These are phyloP conservation scores for Scomber japonicus DNA, from an alignment of 2,113 vertebrate genomes.

Conservation along the genomic window DNA sequence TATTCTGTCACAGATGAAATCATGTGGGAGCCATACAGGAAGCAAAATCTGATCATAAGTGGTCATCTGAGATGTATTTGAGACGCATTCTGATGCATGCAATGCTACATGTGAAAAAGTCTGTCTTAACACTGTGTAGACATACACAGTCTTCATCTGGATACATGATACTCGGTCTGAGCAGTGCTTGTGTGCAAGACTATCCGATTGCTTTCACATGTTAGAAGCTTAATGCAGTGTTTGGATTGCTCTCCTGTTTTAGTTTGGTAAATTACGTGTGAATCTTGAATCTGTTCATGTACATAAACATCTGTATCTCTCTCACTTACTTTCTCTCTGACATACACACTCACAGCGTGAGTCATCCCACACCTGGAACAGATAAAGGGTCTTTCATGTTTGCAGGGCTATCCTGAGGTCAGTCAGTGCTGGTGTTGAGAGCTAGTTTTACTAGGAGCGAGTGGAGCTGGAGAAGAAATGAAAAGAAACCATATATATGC, in stretches of 20 bases:
- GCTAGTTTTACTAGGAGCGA: constrained; percentile 81
- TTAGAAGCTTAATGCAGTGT: constrained; percentile 51
- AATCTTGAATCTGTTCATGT: constrained; percentile 64
- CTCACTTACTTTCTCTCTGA: constrained; percentile 46
- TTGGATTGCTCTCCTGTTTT: constrained; percentile 59
- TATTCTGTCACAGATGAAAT: constrained; percentile 10
- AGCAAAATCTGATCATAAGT: constrained; percentile 30
- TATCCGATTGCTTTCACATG: constrained; percentile 60
- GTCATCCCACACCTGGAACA: constrained; percentile 85
- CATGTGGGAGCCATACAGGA: constrained; percentile 10
- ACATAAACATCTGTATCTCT: constrained; percentile 69
- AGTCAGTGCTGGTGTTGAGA: constrained; percentile 81
- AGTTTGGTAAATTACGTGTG: constrained; percentile 62
- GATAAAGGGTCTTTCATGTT: constrained; percentile 88
- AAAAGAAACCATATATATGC: constrained; percentile 80
- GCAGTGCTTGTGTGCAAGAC: constrained; percentile 13
- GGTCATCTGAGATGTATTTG: constrained; percentile 5
- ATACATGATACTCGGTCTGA: constrained; percentile 34
- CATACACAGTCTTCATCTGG: constrained; percentile 14
- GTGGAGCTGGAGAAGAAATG: constrained; percentile 74
- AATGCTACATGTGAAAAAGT: constrained; percentile 17
- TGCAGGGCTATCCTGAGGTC: constrained; percentile 82
- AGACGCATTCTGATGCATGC: constrained; percentile 4
- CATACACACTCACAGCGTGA: constrained; percentile 61
- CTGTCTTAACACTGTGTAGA: constrained; percentile 30